These are phyloP conservation scores for Cliona cf. orientalis DNA, from an alignment of 37 sponge, comb jelly and placozoan species.

Conservation along the genomic window DNA sequence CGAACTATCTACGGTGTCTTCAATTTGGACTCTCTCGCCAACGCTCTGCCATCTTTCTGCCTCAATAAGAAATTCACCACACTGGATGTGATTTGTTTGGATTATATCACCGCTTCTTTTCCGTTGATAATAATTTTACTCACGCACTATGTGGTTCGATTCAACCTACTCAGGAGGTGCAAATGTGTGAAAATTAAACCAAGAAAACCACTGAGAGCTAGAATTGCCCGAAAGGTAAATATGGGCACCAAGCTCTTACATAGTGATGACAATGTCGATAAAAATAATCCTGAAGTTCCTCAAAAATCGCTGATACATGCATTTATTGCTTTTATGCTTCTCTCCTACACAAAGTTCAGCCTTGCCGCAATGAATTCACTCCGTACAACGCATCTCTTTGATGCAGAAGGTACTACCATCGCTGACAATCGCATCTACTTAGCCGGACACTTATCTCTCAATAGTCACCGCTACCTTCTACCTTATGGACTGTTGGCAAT, in stretches of 20 bases:
- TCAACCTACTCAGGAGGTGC: not conserved
- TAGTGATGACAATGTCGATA: too few relatives aligned
- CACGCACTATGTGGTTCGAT: not conserved
- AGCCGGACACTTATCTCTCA: not conserved
- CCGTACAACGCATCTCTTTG: not conserved
- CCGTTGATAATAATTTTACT: not conserved
- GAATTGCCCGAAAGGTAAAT: not conserved
- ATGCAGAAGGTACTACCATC: not conserved
- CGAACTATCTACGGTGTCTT: not conserved
- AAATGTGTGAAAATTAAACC: too few relatives aligned
- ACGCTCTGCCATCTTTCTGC: not conserved
- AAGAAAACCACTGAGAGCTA: not conserved
- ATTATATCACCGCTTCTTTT: not conserved
- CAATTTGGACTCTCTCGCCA: slow-evolving; percentile 1
- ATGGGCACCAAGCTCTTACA: too few relatives aligned
- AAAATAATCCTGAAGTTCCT: not conserved
- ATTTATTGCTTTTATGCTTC: slow-evolving; percentile 1
- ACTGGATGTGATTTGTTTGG: slow-evolving; percentile 6
- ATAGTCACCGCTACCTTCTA: not conserved
- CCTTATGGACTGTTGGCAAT: slow-evolving; percentile 4
- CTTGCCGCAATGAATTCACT: not conserved
- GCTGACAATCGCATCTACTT: not conserved
- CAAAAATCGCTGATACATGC: not conserved
- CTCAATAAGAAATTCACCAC: not conserved
- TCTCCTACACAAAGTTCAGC: slow-evolving; percentile 8